These are phyloP conservation scores for Caiman crocodilus DNA, from an alignment of 2,797 vertebrate genomes.

Conservation along the genomic window DNA sequence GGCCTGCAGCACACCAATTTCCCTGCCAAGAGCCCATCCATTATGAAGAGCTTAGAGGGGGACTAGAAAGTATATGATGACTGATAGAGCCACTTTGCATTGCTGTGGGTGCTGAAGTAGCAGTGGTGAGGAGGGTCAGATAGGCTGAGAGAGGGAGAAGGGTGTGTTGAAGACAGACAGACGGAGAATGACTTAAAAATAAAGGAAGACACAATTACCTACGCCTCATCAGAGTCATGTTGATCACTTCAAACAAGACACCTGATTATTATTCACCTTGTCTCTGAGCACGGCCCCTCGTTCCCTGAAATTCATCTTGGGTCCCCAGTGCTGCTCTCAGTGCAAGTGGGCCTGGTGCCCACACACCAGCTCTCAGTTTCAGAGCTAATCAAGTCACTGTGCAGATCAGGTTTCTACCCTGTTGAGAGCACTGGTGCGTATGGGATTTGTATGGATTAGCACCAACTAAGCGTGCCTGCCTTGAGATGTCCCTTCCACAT, in stretches of 20 bases:
- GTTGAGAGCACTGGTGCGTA: neutral
- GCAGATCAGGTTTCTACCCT: neutral
- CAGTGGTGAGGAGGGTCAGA: neutral
- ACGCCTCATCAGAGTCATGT: no score
- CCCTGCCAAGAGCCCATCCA: neutral
- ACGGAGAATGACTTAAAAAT: neutral
- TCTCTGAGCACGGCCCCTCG: no score
- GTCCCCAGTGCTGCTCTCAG: neutral
- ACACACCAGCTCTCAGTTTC: neutral
- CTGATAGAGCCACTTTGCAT: slow-evolving; percentile 3
- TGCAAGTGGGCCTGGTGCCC: no score
- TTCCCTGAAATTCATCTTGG: no score
- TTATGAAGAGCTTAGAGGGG: slow-evolving; percentile 37
- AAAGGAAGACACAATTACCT: neutral
- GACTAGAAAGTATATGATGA: neutral
- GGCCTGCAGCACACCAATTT: neutral
- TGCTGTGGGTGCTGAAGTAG: neutral
- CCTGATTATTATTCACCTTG: no score
- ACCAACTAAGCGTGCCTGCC: neutral
- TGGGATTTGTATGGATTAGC: neutral
- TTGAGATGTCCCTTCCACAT: neutral
- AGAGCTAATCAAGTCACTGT: neutral
- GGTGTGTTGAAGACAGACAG: slow-evolving; percentile 6
- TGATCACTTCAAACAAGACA: no score
- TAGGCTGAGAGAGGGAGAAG: neutral